Percentiles rank a stretch among this genome's conserved stretches.
Conservation (phyloP, 1,140 invertebrate genomes). For the Pseudomyrmex concolor region DNA sequence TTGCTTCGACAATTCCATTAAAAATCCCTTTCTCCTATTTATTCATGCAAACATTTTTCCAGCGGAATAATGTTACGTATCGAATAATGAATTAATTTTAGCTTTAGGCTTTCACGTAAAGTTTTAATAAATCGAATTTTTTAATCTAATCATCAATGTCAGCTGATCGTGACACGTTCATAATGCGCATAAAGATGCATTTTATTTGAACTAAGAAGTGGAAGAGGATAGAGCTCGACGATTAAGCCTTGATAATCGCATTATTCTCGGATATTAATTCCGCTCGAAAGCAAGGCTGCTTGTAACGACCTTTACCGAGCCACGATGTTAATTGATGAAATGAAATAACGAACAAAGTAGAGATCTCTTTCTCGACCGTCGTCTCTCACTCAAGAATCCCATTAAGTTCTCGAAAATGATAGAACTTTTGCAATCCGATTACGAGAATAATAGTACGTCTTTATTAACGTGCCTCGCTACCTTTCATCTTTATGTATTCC, state of each 20-base stretch:
- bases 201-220: background rate
- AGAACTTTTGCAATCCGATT: conserved; percentile 58
- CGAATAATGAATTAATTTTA: conserved; percentile 23
- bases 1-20: conserved; percentile 23
- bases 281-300: conserved; percentile 16
- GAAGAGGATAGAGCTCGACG: background rate
- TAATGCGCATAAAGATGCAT: background rate
- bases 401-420: conserved; percentile 44
- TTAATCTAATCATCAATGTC: background rate
- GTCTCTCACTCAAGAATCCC: conserved; percentile 27
- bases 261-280: conserved; percentile 66
- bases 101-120: background rate
- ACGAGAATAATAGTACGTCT: conserved; percentile 28
- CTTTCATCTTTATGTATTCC: conserved; percentile 22
- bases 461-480: background rate
- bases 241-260: conserved; percentile 62
- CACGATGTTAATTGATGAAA: conserved; percentile 59
- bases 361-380: background rate
- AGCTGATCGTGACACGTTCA: conserved; percentile 21
- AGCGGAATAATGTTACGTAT: background rate
- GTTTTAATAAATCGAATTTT: background rate
- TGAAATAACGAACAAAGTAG: conserved; percentile 43
- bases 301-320: conserved; percentile 48
- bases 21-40: conserved; percentile 25
- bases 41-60: conserved; percentile 20